Evolutionary conservation across 92 coral and sea anemone species (phyloP).

Genomic region (Bergia puertoricense): DNA sequence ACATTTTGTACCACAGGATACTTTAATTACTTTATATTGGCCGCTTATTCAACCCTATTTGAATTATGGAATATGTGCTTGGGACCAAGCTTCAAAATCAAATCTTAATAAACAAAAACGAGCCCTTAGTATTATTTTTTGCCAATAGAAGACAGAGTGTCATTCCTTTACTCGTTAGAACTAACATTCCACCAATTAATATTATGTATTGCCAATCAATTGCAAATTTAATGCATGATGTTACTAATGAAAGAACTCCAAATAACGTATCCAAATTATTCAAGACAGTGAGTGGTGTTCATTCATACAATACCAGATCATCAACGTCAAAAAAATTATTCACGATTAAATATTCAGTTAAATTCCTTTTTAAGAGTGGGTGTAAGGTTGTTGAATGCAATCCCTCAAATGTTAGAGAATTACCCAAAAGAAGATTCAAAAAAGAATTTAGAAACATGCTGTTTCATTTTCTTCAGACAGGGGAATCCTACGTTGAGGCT

Average conservation of each 20-base stretch:
- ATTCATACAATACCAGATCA: neutral
- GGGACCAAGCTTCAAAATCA: too few species aligned
- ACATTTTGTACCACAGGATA: conserved; percentile 24
- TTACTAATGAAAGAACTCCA: neutral
- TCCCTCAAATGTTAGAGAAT: neutral
- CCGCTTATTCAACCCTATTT: conserved; percentile 37
- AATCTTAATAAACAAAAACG: too few species aligned
- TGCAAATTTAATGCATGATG: neutral
- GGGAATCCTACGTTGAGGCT: neutral
- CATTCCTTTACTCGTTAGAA: too few species aligned
- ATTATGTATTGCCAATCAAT: neutral
- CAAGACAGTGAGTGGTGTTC: neutral
- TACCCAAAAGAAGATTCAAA: neutral
- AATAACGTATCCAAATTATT: neutral
- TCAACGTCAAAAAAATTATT: neutral
- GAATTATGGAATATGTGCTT: conserved; percentile 23
- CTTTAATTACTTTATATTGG: conserved; percentile 27
- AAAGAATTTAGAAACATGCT: neutral
- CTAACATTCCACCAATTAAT: neutral
- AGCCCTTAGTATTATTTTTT: too few species aligned
- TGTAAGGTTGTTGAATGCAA: neutral
- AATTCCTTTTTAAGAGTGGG: neutral
- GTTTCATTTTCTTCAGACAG: neutral
- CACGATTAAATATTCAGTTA: neutral
- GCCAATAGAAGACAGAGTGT: too few species aligned